Conservation (phyloP, 2,888 invertebrate genomes). For the Tipula vernalis region DNA sequence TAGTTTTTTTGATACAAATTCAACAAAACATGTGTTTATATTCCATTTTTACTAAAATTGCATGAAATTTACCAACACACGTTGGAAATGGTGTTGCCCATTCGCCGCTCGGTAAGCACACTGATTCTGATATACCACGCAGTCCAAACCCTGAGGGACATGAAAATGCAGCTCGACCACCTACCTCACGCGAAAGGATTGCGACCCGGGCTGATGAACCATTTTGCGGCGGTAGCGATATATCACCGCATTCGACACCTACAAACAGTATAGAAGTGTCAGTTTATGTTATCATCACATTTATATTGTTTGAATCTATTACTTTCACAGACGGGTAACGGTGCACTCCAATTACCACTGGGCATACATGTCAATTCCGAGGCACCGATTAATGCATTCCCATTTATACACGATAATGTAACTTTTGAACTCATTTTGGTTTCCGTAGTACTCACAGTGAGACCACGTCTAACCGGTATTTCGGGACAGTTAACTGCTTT, state of each 20-base stretch:
- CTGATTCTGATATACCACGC: conserved; percentile 58
- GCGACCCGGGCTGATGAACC: conserved; percentile 55
- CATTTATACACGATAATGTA: conserved; percentile 63
- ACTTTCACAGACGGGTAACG: conserved; percentile 73
- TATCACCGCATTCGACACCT: conserved; percentile 73
- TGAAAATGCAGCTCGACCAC: conserved; percentile 67
- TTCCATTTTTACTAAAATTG: conserved; percentile 6
- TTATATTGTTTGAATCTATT: conserved; percentile 15
- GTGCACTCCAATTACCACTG: conserved; percentile 76
- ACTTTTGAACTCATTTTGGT: conserved; percentile 64
- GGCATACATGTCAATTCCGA: conserved; percentile 63
- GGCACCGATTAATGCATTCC: conserved; percentile 67
- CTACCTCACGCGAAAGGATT: conserved; percentile 65
- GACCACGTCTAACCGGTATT: conserved; percentile 57
- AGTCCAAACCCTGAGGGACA: conserved; percentile 67
- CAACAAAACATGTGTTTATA: background rate
- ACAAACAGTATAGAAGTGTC: background rate
- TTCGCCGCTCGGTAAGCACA: conserved; percentile 63
- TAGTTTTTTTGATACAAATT: conserved; percentile 9
- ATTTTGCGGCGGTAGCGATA: conserved; percentile 40
- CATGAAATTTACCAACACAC: conserved; percentile 47
- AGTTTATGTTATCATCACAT: background rate
- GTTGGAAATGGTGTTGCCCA: conserved; percentile 68
- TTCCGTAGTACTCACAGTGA: conserved; percentile 56
- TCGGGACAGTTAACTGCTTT: conserved; percentile 69